Evolutionary conservation across 2,113 vertebrate genomes (phyloP), one percentile per base, ranked within the genome.

Genomic region (Porphyrio hochstetteri): DNA sequence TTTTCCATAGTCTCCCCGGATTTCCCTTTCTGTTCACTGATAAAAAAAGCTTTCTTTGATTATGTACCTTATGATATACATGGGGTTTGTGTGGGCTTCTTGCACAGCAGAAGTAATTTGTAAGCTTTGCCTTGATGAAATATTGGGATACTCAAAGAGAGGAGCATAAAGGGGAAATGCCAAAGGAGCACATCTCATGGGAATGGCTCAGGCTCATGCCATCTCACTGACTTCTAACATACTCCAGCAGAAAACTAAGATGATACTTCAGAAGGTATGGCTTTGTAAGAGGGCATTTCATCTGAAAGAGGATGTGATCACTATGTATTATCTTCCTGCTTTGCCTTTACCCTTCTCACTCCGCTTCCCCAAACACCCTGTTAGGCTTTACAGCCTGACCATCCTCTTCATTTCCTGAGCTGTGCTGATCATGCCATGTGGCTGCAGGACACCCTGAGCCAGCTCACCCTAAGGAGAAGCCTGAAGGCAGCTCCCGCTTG

Each of bases 371-470:
- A 8, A 21, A 25, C 7, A 7, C 16, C 19, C 16, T 25, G 16
- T 52, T 40, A 40, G 59, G 16, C 46, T 78, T 52, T 40, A 52
- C 46, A 61, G 42, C 24, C 44, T 40, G 59, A 33, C 35, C 38
- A 12, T 20, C 46, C 46, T 52, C 44, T 63, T 78, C 46, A 16
- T 40, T 33, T 40, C 38, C 36, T 59, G 78, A 71, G 36, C 63
- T 79, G 61, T 65, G 44, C 67, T 60, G 71, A 56, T 2, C 0
- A 4, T n/a, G 28, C 23, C 24, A 11, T 0, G 0, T 19, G 15
- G 86, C 68, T 87, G n/a, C 53, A 55, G 82, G 59, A 64, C n/a
- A 53, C 9, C 25, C 25, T 18, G 14, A 80, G n/a, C 23, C 31
- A 63, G 59, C 69, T 81, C 46, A 35, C 9, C 29, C 17, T 10